Conservation (phyloP, 1,140 invertebrate species). For the Solen grandis region DNA sequence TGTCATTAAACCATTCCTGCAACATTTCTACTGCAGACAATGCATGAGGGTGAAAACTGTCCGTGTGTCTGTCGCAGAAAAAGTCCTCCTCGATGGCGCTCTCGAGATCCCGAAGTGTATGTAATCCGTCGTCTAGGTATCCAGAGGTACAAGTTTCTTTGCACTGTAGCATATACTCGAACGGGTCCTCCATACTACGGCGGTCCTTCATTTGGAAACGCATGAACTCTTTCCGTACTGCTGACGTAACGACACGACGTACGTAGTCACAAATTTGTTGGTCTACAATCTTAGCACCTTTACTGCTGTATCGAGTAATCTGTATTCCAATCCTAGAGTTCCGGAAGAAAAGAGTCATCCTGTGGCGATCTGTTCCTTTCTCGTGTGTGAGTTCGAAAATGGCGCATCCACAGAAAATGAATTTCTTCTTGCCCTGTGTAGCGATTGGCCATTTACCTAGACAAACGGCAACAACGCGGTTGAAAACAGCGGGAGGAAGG, state of each 20-base stretch:
- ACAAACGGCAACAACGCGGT: conserved; percentile 9
- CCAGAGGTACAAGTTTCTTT: background rate
- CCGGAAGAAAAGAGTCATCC: conserved; percentile 7
- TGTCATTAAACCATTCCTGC: conserved; percentile 39
- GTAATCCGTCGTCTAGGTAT: conserved; percentile 19
- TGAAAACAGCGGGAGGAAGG: conserved; percentile 38
- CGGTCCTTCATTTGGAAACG: conserved; percentile 19
- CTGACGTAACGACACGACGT: conserved; percentile 25
- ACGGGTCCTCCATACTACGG: too few species aligned
- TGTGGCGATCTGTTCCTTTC: conserved; percentile 10
- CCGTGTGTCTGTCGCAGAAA: conserved; percentile 33
- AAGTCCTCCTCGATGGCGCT: background rate
- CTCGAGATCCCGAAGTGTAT: background rate
- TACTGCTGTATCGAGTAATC: conserved; percentile 28
- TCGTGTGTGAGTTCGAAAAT: conserved; percentile 31
- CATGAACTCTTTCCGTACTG: conserved; percentile 32
- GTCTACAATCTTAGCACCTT: conserved; percentile 16
- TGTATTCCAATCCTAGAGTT: conserved; percentile 28
- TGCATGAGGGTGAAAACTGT: conserved; percentile 18
- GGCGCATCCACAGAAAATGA: conserved; percentile 37
- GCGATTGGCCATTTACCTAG: conserved; percentile 36
- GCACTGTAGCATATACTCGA: conserved; percentile 18
- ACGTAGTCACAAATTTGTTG: conserved; percentile 25
- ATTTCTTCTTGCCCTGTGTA: conserved; percentile 1
- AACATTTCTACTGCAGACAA: conserved; percentile 16